Evolutionary conservation across 2,113 vertebrate genomes (phyloP).

Genomic region (Megaceryle torquata): DNA sequence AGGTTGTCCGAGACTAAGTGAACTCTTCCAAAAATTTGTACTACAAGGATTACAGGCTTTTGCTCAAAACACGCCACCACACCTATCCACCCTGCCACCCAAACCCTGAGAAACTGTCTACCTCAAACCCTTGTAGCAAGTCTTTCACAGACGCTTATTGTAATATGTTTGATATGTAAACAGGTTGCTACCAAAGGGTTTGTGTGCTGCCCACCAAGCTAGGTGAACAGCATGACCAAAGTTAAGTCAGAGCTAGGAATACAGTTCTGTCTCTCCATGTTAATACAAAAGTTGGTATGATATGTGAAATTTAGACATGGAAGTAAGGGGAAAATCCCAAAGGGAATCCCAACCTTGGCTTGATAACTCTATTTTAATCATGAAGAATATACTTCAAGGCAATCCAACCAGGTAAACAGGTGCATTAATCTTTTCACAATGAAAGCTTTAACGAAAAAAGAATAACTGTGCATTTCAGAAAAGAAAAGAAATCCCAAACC

Average conservation of each 20-base stretch:
- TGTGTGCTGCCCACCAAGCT: not conserved
- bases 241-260: not conserved
- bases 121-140: not conserved
- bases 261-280: not conserved
- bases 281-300: not conserved
- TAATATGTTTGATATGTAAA: not conserved
- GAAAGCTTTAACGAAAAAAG: not conserved
- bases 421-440: not conserved
- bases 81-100: not conserved
- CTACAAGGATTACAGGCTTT: not conserved
- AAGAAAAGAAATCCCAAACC: not conserved
- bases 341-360: not conserved
- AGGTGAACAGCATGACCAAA: not conserved
- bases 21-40: not conserved
- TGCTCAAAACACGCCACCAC: not conserved
- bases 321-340: not conserved
- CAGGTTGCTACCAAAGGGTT: not conserved
- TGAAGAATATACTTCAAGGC: not conserved
- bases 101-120: not conserved
- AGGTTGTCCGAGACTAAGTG: not conserved
- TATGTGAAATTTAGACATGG: not conserved
- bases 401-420: not conserved
- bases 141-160: not conserved
- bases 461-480: not conserved
- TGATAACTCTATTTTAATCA: not conserved